phyloP scores from a whole-genome alignment of 2,113 vertebrate genomes.

The Chionomys nivalis region DNA sequence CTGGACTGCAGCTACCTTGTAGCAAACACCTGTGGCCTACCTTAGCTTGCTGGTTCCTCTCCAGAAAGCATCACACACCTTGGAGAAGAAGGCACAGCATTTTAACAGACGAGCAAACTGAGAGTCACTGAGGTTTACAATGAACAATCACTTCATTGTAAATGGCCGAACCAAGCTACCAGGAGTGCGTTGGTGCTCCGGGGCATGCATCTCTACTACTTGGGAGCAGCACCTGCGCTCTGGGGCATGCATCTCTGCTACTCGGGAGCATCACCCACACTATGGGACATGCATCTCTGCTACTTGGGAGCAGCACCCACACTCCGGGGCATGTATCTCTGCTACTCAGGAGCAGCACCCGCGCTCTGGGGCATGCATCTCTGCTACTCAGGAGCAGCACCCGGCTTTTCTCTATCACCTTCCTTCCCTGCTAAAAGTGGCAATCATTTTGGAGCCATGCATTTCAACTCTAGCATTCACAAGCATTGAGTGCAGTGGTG shows the following conservation, averaged over 20 bases:
- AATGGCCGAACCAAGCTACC: neutral
- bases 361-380: too few species aligned
- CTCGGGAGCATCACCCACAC: too few species aligned
- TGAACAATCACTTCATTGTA: neutral
- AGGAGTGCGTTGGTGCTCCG: neutral
- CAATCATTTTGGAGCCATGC: neutral
- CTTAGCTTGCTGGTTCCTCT: neutral
- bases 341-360: too few species aligned
- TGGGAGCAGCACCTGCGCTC: too few species aligned
- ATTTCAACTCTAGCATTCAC: neutral
- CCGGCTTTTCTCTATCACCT: neutral
- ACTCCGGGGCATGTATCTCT: too few species aligned
- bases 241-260: too few species aligned
- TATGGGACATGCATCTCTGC: neutral
- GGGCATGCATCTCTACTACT: neutral
- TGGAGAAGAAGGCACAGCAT: neutral
- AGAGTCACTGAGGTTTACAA: neutral
- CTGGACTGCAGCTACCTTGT: neutral
- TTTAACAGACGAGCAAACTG: neutral
- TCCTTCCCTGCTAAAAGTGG: neutral
- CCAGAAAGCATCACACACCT: neutral
- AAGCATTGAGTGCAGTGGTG: neutral
- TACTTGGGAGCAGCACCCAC: neutral
- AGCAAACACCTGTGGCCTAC: neutral
- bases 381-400: too few species aligned